Evolutionary conservation across 2,797 vertebrate genomes (phyloP).

Genomic region (Gymnocypris eckloni): DNA sequence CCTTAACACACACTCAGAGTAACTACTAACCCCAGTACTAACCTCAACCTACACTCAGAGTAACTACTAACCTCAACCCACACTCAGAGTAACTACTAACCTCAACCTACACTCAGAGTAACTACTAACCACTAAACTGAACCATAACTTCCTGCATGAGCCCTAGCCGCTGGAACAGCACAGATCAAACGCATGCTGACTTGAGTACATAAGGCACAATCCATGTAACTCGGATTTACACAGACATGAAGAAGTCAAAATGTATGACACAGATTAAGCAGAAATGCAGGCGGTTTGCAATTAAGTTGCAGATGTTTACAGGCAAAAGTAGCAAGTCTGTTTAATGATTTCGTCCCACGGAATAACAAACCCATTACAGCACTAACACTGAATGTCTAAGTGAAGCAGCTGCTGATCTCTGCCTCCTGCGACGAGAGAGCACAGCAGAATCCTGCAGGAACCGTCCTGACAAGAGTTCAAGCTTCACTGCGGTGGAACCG

Average conservation of each 20-base stretch:
- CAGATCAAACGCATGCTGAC: background rate
- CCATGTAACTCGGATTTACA: background rate
- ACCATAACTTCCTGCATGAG: background rate
- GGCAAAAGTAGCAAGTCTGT: background rate
- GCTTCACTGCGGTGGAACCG: constrained; percentile 40
- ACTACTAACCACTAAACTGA: background rate
- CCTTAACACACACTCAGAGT: no score
- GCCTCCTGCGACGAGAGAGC: background rate
- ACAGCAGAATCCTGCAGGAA: constrained; percentile 15
- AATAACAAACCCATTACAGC: background rate
- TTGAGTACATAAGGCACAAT: background rate
- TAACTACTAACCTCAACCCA: no score
- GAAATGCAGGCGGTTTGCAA: background rate
- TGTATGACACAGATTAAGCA: background rate
- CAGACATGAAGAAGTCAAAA: background rate
- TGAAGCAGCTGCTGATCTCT: constrained; percentile 18
- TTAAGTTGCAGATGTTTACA: background rate
- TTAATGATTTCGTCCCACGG: background rate
- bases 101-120: background rate
- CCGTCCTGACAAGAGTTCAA: background rate
- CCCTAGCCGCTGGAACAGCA: background rate
- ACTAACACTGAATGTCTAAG: background rate
- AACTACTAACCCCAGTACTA: no score
- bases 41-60: no score
- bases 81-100: no score